Evolutionary conservation across 1,140 invertebrate species (phyloP), one percentile per base, ranked within the genome.

Genomic region (Tribolium madens): DNA sequence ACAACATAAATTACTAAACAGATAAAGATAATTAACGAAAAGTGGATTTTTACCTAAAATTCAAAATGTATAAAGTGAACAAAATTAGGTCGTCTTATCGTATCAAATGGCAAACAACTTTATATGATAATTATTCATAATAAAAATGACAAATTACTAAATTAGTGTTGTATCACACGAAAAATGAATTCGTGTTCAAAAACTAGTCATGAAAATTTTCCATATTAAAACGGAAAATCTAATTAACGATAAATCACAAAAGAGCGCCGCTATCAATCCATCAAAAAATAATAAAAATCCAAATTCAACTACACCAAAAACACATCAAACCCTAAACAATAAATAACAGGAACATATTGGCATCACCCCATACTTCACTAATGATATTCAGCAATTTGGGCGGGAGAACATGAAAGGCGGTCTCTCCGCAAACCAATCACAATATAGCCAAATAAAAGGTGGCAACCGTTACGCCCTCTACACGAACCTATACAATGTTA

Each of bases 311-410:
- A 83, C 75, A 79, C 75, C 80, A 76, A 82, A 84, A 83, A 81
- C 79, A 73, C 79, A 83, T 82, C 81, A 83, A 83, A 80, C 76
- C 73, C 72, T 75, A 77, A 78, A 82, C 76, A 75, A 84, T 84
- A 84, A 84, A 85, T 84, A 84, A 84, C 83, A 75, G 52, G 80
- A 84, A 83, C 84, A 85, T 85, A 85, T 85, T 84, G 83, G 82
- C 81, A 85, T 77, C 79, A 79, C 78, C 79, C 79, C 79, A 79
- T 71, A 81, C 80, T 80, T 79, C 80, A 79, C 79, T 84, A 84
- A 84, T 84, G 80, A 84, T 83, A 84, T 84, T 84, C 81, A 75
- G 78, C 69, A 46, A 76, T 73, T 57, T 76, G 76, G 79, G 80
- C 76, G 79, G 53, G 53, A 73, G 77, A 18, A 48, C 48, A 46